Evolutionary conservation across 2,113 vertebrate species (phyloP), one percentile per base, ranked within the genome.

Genomic region (Oreochromis aureus): DNA sequence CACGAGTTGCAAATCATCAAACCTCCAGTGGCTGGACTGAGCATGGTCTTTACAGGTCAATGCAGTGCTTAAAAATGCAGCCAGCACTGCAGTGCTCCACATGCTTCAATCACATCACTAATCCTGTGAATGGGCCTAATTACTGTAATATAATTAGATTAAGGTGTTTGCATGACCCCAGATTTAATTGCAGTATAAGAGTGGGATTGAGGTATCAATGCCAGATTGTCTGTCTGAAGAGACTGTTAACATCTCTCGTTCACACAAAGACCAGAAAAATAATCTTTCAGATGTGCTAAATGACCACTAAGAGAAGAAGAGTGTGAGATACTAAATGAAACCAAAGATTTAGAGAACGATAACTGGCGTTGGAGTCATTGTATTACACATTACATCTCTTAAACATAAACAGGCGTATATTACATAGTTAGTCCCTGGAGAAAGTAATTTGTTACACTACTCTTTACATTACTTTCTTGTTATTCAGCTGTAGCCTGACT

Each of bases 81-180:
- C 92, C 91, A 93, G 92, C 84, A 58, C 89, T 76, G 71, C 81
- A 58, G 30, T 39, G 89, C 90, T 92, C 89, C 80, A 89, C 79
- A 89, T 89, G 82, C 71, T 88, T 91, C 90, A 94, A 93, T 94
- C 82, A 53, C 84, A 9, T 81, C 71, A 85, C 89, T 94, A 94
- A 95, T 90, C 92, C 89, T 36, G 59, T 6, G 34, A 90, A 89
- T 86, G 81, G 61, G 79, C 88, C 83, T 94, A 92, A 94, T 94
- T 92, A 91, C 90, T 71, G 81, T 89, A 71, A 84, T 83, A 89
- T 87, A 91, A 93, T 91, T 91, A 88, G 79, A 89, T 90, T 22
- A 89, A 83, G 86, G 89, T 94, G 83, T 92, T 89, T 87, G 85
- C 56, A 13, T 46, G 87, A 88, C 87, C 79, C 51, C 55, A 2